Base-by-base conservation (phyloP, 2,888 invertebrate species). In the Aromia moschata region DNA sequence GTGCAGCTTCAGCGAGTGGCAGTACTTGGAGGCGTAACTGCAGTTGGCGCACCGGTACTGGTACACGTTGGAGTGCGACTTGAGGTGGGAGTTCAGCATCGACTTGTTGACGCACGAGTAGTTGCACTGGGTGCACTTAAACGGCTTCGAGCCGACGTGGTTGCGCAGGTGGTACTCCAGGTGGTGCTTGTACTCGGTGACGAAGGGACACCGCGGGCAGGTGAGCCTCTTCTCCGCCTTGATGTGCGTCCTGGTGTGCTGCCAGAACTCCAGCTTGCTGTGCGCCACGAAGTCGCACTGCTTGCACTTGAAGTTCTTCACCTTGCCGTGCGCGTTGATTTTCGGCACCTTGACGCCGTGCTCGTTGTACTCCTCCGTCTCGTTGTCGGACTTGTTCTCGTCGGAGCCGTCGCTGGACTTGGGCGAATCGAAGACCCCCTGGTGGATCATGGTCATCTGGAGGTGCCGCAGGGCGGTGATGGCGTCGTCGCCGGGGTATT, bases 131-230 rank as follows among this genome's bases (percentile, higher is more conserved):
- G 86, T 86, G 80, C 98, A 98, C 78, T 93, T 92, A 84, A 93
- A 98, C 1, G 98, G 98, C 77, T 99, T 99, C 0, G 92, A 91
- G 33, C 96, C 96, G 72, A 90, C 87, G 80, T 99, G 99, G 78
- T 98, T 98, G 38, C 95, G 86, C 78, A 97, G 86, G 79, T 98
- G 99, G 75, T 98, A 99, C 78, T 98, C 98, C 59, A 98, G 82
- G 72, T 99, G 99, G 78, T 99, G 99, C 76, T 99, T 99, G 83
- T 96, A 95, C 78, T 98, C 98, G 0, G 99, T 99, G 2, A 98
- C 96, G 75, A 99, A 99, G 0, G 94, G 93, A 76, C 99, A 99
- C 73, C 92, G 89, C 2, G 92, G 90, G 75, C 99, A 99, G 60
- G 89, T 89, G 18, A 99, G 83, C 70, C 94, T 86, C 77, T 97